Conservation (phyloP, 1,140 invertebrate genomes). For the Hydropsyche tenuis region DNA sequence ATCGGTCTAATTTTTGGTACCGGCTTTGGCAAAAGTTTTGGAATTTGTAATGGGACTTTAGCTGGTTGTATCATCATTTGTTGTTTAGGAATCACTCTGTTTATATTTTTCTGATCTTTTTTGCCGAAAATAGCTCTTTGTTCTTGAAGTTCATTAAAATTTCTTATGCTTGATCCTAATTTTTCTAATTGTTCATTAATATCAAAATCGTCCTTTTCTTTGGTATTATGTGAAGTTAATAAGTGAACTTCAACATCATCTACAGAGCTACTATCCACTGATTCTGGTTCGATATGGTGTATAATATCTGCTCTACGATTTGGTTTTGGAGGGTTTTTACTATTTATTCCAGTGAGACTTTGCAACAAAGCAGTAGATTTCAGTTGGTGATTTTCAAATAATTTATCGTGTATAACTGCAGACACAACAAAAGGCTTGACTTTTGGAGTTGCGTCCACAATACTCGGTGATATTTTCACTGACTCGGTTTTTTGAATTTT, state of each 20-base stretch:
- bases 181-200: constrained; percentile 2
- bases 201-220: background rate
- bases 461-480: constrained; percentile 34
- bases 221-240: background rate
- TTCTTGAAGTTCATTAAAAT: constrained; percentile 16
- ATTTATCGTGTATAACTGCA: background rate
- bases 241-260: background rate
- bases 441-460: constrained; percentile 47
- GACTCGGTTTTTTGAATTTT: constrained; percentile 9
- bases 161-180: constrained; percentile 11
- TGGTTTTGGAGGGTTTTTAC: background rate
- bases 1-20: constrained; percentile 44
- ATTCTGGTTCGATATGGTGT: background rate
- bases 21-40: constrained; percentile 44
- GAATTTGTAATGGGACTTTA: constrained; percentile 46
- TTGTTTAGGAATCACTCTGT: constrained; percentile 43
- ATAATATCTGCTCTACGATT: background rate
- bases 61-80: constrained; percentile 46
- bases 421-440: constrained; percentile 35
- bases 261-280: background rate
- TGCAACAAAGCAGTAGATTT: too few species aligned
- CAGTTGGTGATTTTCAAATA: too few species aligned
- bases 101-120: constrained; percentile 25
- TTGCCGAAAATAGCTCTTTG: background rate
- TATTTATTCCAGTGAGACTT: too few species aligned